Evolutionary conservation across 2,888 invertebrate genomes (phyloP).

Genomic region (Odiellus spinosus): DNA sequence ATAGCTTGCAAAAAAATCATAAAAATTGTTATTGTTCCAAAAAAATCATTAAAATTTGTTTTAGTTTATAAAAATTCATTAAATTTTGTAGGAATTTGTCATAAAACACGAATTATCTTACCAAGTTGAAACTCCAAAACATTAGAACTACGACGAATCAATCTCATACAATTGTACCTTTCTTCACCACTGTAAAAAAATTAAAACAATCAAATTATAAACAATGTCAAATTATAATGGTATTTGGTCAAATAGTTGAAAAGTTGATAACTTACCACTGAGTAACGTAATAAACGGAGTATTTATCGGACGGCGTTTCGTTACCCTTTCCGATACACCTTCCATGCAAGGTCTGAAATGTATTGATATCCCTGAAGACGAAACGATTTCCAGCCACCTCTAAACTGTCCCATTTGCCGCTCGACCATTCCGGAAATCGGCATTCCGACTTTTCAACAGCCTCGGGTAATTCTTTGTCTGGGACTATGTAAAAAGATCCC

Average conservation of each 20-base stretch:
- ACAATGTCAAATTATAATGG: conserved; percentile 1
- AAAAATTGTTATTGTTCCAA: too few relatives aligned
- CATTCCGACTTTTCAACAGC: conserved; percentile 21
- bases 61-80: too few relatives aligned
- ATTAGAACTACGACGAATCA: conserved; percentile 42
- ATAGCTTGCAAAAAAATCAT: too few relatives aligned
- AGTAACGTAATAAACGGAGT: conserved; percentile 37
- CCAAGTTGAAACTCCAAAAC: conserved; percentile 43
- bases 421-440: conserved; percentile 45
- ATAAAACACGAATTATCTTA: too few relatives aligned
- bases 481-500: conserved; percentile 13
- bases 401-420: conserved; percentile 45
- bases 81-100: too few relatives aligned
- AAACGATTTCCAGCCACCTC: conserved; percentile 35
- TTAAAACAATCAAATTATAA: too few relatives aligned
- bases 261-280: conserved; percentile 35
- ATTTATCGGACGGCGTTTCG: conserved; percentile 33
- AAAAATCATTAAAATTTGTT: too few relatives aligned
- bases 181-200: conserved; percentile 39
- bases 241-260: conserved; percentile 15
- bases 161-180: conserved; percentile 42
- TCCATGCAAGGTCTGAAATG: conserved; percentile 39
- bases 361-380: conserved; percentile 36
- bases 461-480: conserved; percentile 13
- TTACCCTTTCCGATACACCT: conserved; percentile 31